These are phyloP conservation scores for Hyperoodon ampullatus DNA, from an alignment of 2,113 vertebrate species.

Conservation along the genomic window DNA sequence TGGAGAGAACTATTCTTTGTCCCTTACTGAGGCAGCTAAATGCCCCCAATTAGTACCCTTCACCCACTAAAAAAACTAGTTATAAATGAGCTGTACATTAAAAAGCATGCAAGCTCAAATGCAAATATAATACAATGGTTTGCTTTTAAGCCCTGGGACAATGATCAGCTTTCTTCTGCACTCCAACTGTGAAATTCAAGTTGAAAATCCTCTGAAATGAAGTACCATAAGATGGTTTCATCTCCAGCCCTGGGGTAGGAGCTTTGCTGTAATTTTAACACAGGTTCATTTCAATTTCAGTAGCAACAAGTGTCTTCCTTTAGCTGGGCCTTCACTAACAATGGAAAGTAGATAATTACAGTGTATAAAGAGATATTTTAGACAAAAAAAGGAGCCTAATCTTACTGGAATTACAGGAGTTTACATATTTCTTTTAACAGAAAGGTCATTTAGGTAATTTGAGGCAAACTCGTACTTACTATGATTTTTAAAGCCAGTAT, in stretches of 20 bases:
- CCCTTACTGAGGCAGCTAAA: neutral
- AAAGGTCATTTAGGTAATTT: conserved; percentile 39
- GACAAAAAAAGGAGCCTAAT: neutral
- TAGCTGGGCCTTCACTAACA: conserved; percentile 38
- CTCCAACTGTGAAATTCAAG: neutral
- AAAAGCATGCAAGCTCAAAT: neutral
- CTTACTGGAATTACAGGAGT: conserved; percentile 42
- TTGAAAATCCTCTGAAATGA: neutral
- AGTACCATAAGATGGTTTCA: neutral
- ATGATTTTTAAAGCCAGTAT: conserved; percentile 10
- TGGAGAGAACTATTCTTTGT: neutral
- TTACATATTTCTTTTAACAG: conserved; percentile 41
- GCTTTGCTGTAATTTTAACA: neutral
- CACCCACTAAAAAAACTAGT: neutral
- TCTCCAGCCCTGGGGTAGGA: neutral
- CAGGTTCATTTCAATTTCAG: conserved; percentile 42
- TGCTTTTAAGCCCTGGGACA: neutral
- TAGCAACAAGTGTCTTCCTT: conserved; percentile 37
- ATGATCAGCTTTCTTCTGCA: neutral
- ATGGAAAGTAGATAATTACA: conserved; percentile 24
- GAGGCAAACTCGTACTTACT: neutral
- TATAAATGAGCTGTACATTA: neutral
- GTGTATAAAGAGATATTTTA: conserved; percentile 46
- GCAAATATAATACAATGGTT: neutral
- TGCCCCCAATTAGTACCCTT: neutral